phyloP scores from a whole-genome alignment of 1,140 invertebrate genomes.

The Leptinotarsa texana region DNA sequence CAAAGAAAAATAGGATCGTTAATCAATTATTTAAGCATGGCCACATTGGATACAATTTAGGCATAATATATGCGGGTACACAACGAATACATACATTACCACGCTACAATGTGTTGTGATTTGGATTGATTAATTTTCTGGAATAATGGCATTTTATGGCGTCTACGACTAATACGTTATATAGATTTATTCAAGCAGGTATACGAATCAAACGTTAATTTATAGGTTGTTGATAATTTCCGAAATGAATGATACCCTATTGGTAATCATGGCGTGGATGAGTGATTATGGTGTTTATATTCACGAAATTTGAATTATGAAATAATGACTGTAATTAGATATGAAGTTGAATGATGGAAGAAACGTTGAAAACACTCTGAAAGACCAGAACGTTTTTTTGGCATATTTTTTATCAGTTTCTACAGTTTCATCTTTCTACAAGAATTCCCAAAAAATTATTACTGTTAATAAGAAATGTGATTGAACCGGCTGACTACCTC shows the following conservation, averaged over 20 bases:
- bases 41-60: background rate
- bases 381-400: too few species aligned
- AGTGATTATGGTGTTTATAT: constrained; percentile 1
- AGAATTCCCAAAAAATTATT: too few species aligned
- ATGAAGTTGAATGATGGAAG: too few species aligned
- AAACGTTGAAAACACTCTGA: too few species aligned
- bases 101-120: constrained; percentile 2
- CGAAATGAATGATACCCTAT: background rate
- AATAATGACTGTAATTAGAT: too few species aligned
- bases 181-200: constrained; percentile 8
- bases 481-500: too few species aligned
- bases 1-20: background rate
- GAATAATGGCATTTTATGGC: constrained; percentile 6
- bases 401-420: too few species aligned
- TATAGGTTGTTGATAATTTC: constrained; percentile 6
- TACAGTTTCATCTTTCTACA: too few species aligned
- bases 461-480: too few species aligned
- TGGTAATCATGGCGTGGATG: background rate
- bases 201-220: constrained; percentile 6
- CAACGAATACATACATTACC: constrained; percentile 5
- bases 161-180: background rate
- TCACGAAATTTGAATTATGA: background rate
- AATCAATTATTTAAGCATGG: constrained; percentile 1
- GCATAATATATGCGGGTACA: constrained; percentile 8
- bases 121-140: constrained; percentile 6